Conservation (phyloP, 2,113 vertebrate genomes). For the Vombatus ursinus region DNA sequence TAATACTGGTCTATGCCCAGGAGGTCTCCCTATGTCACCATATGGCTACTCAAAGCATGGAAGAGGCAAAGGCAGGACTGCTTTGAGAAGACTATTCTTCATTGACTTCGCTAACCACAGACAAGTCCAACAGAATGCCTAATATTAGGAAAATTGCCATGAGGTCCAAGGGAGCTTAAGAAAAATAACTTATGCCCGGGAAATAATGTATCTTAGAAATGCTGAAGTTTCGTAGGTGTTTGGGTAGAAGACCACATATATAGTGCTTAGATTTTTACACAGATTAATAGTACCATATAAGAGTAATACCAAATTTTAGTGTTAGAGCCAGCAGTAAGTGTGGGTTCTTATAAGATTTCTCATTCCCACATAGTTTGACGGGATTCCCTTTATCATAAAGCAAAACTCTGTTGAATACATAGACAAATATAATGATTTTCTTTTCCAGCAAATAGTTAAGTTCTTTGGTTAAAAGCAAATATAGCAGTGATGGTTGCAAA, state of each 20-base stretch:
- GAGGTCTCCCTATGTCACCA: neutral
- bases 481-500: neutral
- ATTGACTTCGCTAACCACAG: neutral
- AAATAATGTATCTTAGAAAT: neutral
- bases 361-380: conserved; percentile 39
- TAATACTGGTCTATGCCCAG: neutral
- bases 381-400: conserved; percentile 44
- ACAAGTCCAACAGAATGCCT: neutral
- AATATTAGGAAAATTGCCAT: neutral
- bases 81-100: neutral
- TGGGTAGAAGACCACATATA: conserved; percentile 61
- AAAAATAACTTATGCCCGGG: neutral
- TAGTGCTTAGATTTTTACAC: conserved; percentile 58
- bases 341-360: conserved; percentile 41
- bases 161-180: neutral
- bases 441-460: conserved; percentile 68
- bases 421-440: neutral
- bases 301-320: conserved; percentile 58
- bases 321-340: conserved; percentile 30
- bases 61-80: conserved; percentile 57
- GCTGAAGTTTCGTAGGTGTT: neutral
- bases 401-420: conserved; percentile 58
- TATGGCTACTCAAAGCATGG: neutral
- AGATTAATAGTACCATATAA: conserved; percentile 38
- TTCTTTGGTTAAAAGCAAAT: conserved; percentile 74